Conservation (phyloP, 2,888 invertebrate species). For the Epirrhoe alternata region DNA sequence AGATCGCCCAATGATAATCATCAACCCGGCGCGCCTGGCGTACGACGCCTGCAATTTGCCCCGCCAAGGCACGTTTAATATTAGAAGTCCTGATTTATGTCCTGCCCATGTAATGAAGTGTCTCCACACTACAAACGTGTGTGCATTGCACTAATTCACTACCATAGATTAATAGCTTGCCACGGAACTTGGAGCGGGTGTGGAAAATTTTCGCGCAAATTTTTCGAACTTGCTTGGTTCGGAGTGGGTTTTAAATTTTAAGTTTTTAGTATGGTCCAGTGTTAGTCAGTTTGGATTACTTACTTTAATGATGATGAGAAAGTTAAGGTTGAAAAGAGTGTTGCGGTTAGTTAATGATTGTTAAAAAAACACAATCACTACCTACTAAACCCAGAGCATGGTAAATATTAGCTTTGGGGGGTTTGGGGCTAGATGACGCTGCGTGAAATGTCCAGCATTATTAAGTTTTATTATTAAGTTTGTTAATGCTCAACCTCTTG, state of each 20-base stretch:
- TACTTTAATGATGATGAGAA: neutral
- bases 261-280: neutral
- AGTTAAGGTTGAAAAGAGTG: neutral
- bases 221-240: slow-evolving; percentile 15
- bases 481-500: no score
- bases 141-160: slow-evolving; percentile 81
- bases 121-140: slow-evolving; percentile 81
- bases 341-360: no score
- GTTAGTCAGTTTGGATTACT: neutral
- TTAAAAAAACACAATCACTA: no score
- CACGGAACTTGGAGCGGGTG: slow-evolving; percentile 35
- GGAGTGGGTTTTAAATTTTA: neutral
- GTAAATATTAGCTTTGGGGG: no score
- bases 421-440: no score
- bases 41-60: slow-evolving; percentile 73
- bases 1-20: slow-evolving; percentile 29
- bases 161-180: slow-evolving; percentile 72
- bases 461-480: no score
- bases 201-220: slow-evolving; percentile 29
- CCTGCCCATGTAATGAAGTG: slow-evolving; percentile 83
- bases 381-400: no score
- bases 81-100: slow-evolving; percentile 85
- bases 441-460: no score
- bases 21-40: slow-evolving; percentile 29
- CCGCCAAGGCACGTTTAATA: slow-evolving; percentile 84